Evolutionary conservation across 2,113 vertebrate genomes (phyloP).

Genomic region (Nicator chloris): DNA sequence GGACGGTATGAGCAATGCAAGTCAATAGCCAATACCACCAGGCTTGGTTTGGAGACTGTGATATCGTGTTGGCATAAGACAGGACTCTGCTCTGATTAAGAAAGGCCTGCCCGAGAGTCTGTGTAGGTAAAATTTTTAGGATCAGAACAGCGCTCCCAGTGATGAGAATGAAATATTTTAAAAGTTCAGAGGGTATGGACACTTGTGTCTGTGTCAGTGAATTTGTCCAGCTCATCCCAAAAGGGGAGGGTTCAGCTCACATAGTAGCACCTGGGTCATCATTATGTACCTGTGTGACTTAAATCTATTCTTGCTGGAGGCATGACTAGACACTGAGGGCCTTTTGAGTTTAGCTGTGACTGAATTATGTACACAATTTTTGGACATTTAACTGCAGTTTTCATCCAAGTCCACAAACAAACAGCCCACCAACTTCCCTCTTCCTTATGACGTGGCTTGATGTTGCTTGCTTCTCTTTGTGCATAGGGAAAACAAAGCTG

Average conservation of each 20-base stretch:
- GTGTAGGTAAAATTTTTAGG: not conserved
- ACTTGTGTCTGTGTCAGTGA: not conserved
- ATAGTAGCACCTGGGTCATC: not conserved
- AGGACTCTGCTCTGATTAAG: not conserved
- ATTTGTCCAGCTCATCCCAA: not conserved
- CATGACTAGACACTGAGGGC: not conserved
- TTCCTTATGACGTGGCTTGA: not conserved
- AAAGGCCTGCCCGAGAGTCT: not conserved
- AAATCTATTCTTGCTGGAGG: not conserved
- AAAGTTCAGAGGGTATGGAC: not conserved
- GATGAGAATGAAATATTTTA: not conserved
- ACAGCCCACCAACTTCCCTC: not conserved
- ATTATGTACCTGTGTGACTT: not conserved
- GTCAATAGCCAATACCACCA: not conserved
- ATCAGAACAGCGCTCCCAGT: not conserved
- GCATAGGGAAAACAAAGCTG: not conserved
- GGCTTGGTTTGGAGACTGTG: not conserved
- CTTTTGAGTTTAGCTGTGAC: not conserved
- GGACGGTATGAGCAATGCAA: not conserved
- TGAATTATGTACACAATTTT: not conserved
- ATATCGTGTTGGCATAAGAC: accelerated
- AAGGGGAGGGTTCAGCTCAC: not conserved
- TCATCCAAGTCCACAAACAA: not conserved
- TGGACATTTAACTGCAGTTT: not conserved
- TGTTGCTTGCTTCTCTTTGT: not conserved